Conservation (phyloP, 2,888 invertebrate species). For the Meteorus colon region DNA sequence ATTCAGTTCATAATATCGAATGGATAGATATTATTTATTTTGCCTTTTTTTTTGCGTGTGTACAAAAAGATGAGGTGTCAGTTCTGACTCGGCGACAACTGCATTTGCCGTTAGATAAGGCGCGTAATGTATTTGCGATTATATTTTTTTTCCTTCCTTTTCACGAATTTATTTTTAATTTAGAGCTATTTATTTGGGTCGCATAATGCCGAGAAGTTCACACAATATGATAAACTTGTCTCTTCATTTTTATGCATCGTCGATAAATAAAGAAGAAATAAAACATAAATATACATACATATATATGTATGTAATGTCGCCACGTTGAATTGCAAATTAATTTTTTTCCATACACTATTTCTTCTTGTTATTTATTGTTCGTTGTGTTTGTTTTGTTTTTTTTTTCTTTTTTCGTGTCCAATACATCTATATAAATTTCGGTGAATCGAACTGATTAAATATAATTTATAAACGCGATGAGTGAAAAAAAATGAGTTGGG, state of each 20-base stretch:
- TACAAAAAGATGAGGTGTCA: not conserved
- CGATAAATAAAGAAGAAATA: slow-evolving; percentile 6
- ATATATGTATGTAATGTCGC: not conserved
- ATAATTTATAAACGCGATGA: too few species aligned
- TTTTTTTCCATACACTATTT: not conserved
- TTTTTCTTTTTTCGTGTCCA: not conserved
- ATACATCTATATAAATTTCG: not conserved
- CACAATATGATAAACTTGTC: slow-evolving; percentile 7
- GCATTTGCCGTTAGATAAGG: slow-evolving; percentile 11
- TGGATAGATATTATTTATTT: not conserved
- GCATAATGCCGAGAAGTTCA: not conserved
- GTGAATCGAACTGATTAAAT: too few species aligned
- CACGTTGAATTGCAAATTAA: not conserved
- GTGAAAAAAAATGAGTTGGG: too few species aligned
- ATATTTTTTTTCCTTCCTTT: slow-evolving; percentile 48
- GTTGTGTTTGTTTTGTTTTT: not conserved
- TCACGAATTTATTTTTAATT: slow-evolving; percentile 8
- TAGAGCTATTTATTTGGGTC: not conserved
- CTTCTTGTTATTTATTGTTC: not conserved
- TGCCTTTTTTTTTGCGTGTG: not conserved
- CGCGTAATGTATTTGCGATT: slow-evolving; percentile 9
- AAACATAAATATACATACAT: not conserved
- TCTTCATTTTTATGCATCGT: not conserved
- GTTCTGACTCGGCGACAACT: not conserved
- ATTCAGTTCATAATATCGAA: not conserved